phyloP scores from a whole-genome alignment of 2,113 vertebrate genomes.

The Psittacara wagleri region DNA sequence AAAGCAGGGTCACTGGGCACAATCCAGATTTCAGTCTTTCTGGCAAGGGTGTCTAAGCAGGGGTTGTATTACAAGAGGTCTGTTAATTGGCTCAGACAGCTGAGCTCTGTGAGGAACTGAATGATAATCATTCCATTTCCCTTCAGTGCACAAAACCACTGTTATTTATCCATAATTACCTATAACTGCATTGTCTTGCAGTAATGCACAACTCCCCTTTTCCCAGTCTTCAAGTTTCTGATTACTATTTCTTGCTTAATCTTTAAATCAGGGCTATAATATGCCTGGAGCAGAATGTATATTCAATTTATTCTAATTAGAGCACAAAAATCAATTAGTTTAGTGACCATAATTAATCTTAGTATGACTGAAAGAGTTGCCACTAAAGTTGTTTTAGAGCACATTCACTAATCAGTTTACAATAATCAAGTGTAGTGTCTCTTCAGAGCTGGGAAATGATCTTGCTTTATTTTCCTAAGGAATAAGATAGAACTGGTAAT shows the following conservation, averaged over 20 bases:
- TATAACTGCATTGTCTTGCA: background rate
- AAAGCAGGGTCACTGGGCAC: background rate
- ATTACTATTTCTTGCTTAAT: background rate
- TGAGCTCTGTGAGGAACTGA: background rate
- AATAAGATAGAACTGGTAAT: background rate
- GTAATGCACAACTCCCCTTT: background rate
- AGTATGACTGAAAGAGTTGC: background rate
- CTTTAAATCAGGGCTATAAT: background rate
- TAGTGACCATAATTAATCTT: background rate
- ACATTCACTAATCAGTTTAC: background rate
- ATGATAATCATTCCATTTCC: background rate
- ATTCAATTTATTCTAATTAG: background rate
- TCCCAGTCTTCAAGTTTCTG: background rate
- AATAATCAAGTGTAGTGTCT: background rate
- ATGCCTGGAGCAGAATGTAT: background rate
- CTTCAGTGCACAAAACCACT: background rate
- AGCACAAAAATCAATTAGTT: background rate
- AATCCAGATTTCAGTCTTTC: background rate
- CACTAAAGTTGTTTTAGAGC: background rate
- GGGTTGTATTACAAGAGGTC: background rate
- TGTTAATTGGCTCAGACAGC: background rate
- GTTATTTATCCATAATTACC: background rate
- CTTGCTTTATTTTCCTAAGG: background rate
- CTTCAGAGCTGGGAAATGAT: background rate
- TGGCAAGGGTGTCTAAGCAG: background rate